These are phyloP conservation scores for Maniola hyperantus DNA, from an alignment of 2,888 invertebrate genomes.

Conservation along the genomic window DNA sequence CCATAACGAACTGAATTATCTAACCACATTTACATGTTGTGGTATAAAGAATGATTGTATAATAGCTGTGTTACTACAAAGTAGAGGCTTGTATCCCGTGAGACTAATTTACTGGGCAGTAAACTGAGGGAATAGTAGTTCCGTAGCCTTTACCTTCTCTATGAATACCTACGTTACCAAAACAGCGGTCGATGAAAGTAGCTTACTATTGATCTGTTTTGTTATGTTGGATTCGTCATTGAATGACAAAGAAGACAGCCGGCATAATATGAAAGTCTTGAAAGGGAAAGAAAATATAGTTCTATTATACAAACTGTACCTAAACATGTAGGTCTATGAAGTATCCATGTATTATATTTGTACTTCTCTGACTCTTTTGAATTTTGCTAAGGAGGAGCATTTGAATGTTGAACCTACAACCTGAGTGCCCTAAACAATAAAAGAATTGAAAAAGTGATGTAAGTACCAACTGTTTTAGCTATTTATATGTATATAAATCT, in stretches of 20 bases:
- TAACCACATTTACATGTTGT: constrained; percentile 1
- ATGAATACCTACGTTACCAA: constrained; percentile 33
- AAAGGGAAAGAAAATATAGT: background rate
- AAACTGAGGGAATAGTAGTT: constrained; percentile 59
- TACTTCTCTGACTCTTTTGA: too few relatives aligned
- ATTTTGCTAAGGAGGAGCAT: too few relatives aligned
- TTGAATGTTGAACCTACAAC: too few relatives aligned
- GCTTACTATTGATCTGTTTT: constrained; percentile 2
- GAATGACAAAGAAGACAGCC: background rate
- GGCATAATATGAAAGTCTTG: background rate
- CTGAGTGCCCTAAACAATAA: too few relatives aligned
- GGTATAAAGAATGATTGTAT: constrained; percentile 33
- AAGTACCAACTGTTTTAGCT: too few relatives aligned
- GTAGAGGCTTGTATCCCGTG: constrained; percentile 42
- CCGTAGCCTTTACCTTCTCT: constrained; percentile 43
- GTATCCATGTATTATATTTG: too few relatives aligned
- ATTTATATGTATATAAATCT: too few relatives aligned
- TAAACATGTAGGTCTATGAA: background rate
- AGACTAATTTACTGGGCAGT: constrained; percentile 65
- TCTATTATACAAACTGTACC: background rate
- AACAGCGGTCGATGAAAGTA: constrained; percentile 22
- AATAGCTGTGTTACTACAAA: constrained; percentile 37
- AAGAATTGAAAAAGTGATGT: too few relatives aligned
- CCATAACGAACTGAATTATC: background rate
- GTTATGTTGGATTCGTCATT: background rate